Conservation (phyloP, 2,888 invertebrate species). For the Acronicta alni region DNA sequence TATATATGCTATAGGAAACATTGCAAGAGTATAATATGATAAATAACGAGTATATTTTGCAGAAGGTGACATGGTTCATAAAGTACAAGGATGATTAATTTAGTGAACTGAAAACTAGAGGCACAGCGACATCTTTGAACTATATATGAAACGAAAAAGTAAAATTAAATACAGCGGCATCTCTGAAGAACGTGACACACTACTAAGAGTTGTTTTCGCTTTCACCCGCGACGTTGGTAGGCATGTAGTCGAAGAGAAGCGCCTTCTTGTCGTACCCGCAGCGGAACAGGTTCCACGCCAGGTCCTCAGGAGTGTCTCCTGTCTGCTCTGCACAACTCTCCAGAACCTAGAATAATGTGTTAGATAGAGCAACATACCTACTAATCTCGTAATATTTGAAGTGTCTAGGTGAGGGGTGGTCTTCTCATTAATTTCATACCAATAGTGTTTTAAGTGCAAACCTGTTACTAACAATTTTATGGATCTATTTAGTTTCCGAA, state of each 20-base stretch:
- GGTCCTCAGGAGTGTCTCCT: conserved; percentile 77
- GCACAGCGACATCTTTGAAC: conserved; percentile 25
- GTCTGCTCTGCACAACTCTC: conserved; percentile 78
- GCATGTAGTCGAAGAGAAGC: conserved; percentile 78
- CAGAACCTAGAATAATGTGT: conserved; percentile 64
- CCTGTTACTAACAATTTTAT: too few species aligned
- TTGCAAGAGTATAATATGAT: conserved; percentile 29
- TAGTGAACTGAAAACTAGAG: conserved; percentile 12
- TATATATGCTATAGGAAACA: conserved; percentile 23
- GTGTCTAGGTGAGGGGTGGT: too few species aligned
- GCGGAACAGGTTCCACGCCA: conserved; percentile 83
- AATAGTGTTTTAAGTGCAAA: too few species aligned
- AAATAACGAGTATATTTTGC: conserved; percentile 22
- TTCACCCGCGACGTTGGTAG: conserved; percentile 55
- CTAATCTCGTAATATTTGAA: too few species aligned
- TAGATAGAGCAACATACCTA: too few species aligned
- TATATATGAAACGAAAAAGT: conserved; percentile 7
- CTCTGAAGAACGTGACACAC: conserved; percentile 22
- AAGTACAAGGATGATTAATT: conserved; percentile 22
- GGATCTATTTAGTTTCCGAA: too few species aligned
- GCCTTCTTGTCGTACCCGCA: conserved; percentile 83
- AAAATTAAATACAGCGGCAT: conserved; percentile 34
- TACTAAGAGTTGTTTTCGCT: conserved; percentile 56
- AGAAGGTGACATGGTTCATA: conserved; percentile 11
- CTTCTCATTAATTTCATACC: too few species aligned